Evolutionary conservation across 2,888 invertebrate genomes (phyloP).

Genomic region (Temnothorax unifasciatus): DNA sequence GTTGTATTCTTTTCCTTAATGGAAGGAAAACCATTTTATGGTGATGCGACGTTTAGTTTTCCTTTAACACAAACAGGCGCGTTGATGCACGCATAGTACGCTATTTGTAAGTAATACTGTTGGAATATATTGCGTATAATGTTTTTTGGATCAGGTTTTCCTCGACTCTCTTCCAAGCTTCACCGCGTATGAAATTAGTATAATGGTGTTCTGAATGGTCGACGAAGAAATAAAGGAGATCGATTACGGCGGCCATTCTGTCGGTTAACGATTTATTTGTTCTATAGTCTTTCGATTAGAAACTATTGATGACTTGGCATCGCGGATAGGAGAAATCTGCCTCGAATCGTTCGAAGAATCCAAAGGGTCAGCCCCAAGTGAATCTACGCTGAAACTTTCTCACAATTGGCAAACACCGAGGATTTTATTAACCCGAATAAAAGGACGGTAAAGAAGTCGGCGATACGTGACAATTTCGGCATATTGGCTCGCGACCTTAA

Average conservation of each 20-base stretch:
- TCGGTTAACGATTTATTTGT: constrained; percentile 32
- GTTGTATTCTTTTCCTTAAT: neutral
- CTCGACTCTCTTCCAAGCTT: neutral
- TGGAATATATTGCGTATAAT: neutral
- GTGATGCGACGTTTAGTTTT: constrained; percentile 2
- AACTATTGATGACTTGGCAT: constrained; percentile 1
- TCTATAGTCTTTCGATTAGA: constrained; percentile 27
- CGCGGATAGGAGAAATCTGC: neutral
- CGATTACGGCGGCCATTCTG: constrained; percentile 20
- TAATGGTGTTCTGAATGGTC: constrained; percentile 7
- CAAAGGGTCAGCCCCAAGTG: neutral
- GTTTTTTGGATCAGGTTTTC: neutral
- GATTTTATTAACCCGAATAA: constrained; percentile 46
- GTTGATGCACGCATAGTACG: neutral
- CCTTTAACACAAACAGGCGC: neutral
- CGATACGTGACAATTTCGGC: constrained; percentile 58
- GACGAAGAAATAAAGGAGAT: neutral
- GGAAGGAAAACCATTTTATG: neutral
- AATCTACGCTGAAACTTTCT: neutral
- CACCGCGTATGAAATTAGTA: neutral
- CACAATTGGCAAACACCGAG: constrained; percentile 21
- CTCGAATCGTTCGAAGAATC: neutral
- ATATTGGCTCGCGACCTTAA: constrained; percentile 69
- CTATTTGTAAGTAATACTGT: neutral
- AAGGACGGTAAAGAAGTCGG: neutral